Evolutionary conservation across 2,888 invertebrate species (phyloP), one percentile per base, ranked within the genome.

Genomic region (Azorinus chamasolen): DNA sequence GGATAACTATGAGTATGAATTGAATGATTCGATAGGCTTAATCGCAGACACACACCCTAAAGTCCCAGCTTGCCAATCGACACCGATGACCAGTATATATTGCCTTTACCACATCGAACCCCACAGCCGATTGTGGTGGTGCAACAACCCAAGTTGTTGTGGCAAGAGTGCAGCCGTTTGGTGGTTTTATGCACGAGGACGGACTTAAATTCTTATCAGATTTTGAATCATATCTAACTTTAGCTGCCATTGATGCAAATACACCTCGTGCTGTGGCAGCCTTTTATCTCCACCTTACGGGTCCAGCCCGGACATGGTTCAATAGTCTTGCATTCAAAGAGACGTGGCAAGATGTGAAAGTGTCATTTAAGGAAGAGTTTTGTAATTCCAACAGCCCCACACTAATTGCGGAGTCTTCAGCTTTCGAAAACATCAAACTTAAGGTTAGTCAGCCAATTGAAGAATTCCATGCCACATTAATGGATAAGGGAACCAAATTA

Each of bases 401-500:
- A 24, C 24, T 55, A 2, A 50, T 50, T 3, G 32, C 58, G 8
- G 58, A 66, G 25, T 25, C 55, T 25, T 41, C 41, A 3, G 20
- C 68, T 1, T 68, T 18, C 51, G 54, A 59, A 22, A 68, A 53
- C 41, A 12, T 68, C 18, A 27, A 18, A n/a, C 53, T 69, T 0
- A 5, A 24, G 8, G n/a, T 50, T 3, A 27, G 43, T n/a, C 69
- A 69, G 46, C 27, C 69, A 22, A 48, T 69, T 20, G 61, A 69
- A 45, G 69, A 69, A 14, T 69, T 45, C 22, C 69, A 69, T 46
- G 27, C 45, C 1, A 22, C 20, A 16, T 18, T 69, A 1, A n/a
- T 58, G 27, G 69, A 69, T 4, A 69, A 69, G 27, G 69, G 69
- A n/a, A n/a, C n/a, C n/a, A n/a, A n/a, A n/a, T n/a, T 32, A 32